Conservation (phyloP, 2,888 invertebrate genomes). For the Acleris sparsana region DNA sequence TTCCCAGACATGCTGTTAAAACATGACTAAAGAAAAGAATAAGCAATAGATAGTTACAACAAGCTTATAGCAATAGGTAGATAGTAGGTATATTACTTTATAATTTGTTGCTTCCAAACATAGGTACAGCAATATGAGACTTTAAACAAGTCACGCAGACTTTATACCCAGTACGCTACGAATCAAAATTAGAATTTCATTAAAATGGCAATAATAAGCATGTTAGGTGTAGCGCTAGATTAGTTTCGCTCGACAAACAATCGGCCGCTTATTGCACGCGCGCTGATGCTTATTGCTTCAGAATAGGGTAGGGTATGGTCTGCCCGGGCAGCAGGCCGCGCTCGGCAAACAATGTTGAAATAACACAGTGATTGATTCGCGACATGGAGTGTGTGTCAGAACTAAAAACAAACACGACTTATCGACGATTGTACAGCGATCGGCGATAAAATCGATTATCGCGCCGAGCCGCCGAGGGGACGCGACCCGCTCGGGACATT, state of each 20-base stretch:
- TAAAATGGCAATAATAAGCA: constrained; percentile 18
- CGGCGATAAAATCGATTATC: constrained; percentile 75
- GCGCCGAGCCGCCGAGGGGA: constrained; percentile 55
- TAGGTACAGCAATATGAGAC: too few species aligned
- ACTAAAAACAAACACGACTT: constrained; percentile 61
- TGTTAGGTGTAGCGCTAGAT: constrained; percentile 24
- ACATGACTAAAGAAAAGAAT: too few species aligned
- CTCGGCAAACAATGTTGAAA: constrained; percentile 56
- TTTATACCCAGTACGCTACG: constrained; percentile 1
- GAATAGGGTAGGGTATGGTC: constrained; percentile 32
- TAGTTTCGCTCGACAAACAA: constrained; percentile 24
- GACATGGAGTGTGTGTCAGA: constrained; percentile 58
- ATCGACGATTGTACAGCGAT: constrained; percentile 67
- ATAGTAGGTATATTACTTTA: too few species aligned
- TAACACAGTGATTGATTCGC: constrained; percentile 65
- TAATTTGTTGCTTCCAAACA: too few species aligned
- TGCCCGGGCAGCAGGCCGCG: constrained; percentile 43
- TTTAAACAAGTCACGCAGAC: background rate
- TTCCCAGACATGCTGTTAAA: too few species aligned
- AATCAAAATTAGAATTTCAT: constrained; percentile 21
- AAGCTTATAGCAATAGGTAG: too few species aligned
- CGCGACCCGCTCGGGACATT: constrained; percentile 59
- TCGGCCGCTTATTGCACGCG: background rate
- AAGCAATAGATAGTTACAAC: too few species aligned
- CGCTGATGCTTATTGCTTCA: background rate